phyloP scores from a whole-genome alignment of 2,888 invertebrate genomes.

The Limnephilus marmoratus region DNA sequence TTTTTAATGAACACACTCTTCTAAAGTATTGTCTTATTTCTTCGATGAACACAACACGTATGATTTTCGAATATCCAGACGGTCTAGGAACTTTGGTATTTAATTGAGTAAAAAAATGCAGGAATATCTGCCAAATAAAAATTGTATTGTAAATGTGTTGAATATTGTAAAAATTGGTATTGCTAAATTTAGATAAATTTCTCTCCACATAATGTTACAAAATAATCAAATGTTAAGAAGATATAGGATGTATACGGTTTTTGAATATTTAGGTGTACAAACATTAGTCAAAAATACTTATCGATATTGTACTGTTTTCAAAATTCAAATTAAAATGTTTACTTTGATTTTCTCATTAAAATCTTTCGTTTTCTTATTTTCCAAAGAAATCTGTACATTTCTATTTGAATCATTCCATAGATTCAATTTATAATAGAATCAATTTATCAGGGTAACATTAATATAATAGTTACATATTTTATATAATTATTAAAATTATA shows the following conservation, averaged over 20 bases:
- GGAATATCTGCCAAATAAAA: conserved; percentile 41
- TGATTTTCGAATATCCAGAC: conserved; percentile 41
- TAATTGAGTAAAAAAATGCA: conserved; percentile 46
- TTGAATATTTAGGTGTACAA: conserved; percentile 66
- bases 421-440: conserved; percentile 57
- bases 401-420: conserved; percentile 37
- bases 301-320: conserved; percentile 39
- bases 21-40: background rate
- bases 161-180: conserved; percentile 64
- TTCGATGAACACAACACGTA: background rate
- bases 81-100: conserved; percentile 49
- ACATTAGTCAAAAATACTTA: conserved; percentile 57
- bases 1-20: background rate
- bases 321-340: conserved; percentile 39
- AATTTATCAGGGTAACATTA: conserved; percentile 63
- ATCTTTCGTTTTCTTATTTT: background rate
- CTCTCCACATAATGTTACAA: conserved; percentile 59
- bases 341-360: conserved; percentile 20
- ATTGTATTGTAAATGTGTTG: conserved; percentile 62
- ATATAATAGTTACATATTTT: conserved; percentile 61
- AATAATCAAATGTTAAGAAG: conserved; percentile 58
- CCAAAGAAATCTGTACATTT: conserved; percentile 37
- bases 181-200: conserved; percentile 62
- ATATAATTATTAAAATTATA: conserved; percentile 50
- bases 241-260: conserved; percentile 65